These are phyloP conservation scores for Leptinotarsa haldemani DNA, from an alignment of 2,888 invertebrate genomes.

Conservation along the genomic window DNA sequence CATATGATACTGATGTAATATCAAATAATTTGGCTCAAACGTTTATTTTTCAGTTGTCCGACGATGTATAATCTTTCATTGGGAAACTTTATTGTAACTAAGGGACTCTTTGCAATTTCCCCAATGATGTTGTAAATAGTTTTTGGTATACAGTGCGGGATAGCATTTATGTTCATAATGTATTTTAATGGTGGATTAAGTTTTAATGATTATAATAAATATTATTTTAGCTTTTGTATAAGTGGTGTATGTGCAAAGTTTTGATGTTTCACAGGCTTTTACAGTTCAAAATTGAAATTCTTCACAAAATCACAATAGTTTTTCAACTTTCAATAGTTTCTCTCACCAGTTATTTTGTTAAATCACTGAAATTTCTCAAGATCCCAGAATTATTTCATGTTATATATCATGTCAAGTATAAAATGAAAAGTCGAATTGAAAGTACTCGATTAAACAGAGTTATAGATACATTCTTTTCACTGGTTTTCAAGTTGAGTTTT, in stretches of 20 bases:
- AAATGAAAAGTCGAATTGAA: too few relatives aligned
- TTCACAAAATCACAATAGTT: neutral
- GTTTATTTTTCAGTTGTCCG: conserved; percentile 39
- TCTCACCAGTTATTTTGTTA: too few relatives aligned
- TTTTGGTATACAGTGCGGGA: conserved; percentile 49
- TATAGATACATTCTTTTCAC: too few relatives aligned
- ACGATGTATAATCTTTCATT: conserved; percentile 29
- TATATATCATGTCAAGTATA: too few relatives aligned
- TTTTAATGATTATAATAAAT: conserved; percentile 9
- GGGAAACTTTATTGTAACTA: conserved; percentile 27
- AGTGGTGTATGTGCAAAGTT: conserved; percentile 37
- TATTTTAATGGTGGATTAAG: conserved; percentile 21
- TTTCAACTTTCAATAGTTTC: neutral
- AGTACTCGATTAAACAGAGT: too few relatives aligned
- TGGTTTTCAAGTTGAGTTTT: too few relatives aligned
- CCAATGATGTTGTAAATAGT: conserved; percentile 33
- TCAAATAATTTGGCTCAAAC: neutral
- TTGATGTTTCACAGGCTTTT: conserved; percentile 4
- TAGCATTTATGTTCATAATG: conserved; percentile 48
- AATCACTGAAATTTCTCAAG: too few relatives aligned
- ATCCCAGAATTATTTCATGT: too few relatives aligned
- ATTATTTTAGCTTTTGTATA: conserved; percentile 33
- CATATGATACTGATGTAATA: neutral
- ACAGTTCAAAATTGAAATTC: neutral
- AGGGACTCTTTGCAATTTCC: conserved; percentile 26